A percentile compares a stretch with the other conserved stretches of the same genome.
Evolutionary conservation across 1,140 invertebrate genomes (phyloP).

Genomic region (Drosophila micromelanica): DNA sequence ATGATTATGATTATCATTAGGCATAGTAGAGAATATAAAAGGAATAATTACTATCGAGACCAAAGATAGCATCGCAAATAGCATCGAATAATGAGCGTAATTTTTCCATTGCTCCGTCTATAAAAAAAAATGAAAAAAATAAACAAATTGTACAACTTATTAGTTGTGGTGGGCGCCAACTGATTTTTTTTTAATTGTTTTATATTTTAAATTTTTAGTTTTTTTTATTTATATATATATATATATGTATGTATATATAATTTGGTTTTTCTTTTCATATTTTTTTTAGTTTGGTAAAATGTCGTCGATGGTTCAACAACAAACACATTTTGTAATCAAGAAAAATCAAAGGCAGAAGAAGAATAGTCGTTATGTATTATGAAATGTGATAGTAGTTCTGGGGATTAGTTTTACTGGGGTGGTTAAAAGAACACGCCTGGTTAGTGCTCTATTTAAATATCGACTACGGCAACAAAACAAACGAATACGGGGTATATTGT

Average conservation of each 20-base stretch:
- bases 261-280: conserved; percentile 53
- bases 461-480: conserved; percentile 31
- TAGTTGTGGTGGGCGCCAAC: conserved; percentile 69
- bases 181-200: conserved; percentile 25
- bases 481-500: conserved; percentile 5
- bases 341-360: conserved; percentile 45
- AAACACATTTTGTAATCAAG: conserved; percentile 40
- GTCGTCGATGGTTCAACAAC: conserved; percentile 54
- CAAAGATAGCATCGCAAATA: conserved; percentile 83
- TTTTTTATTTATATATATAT: conserved; percentile 36
- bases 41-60: conserved; percentile 82
- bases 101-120: conserved; percentile 82
- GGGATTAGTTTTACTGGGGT: conserved; percentile 8
- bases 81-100: conserved; percentile 82
- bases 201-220: conserved; percentile 28
- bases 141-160: conserved; percentile 77
- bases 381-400: conserved; percentile 7
- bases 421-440: conserved; percentile 9
- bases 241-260: conserved; percentile 39
- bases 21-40: conserved; percentile 79
- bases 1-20: conserved; percentile 74
- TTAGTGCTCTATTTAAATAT: conserved; percentile 20
- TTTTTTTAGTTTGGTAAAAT: conserved; percentile 30
- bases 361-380: conserved; percentile 23
- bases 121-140: conserved; percentile 76